A percentile compares a stretch with the other conserved stretches of the same genome.
Evolutionary conservation across 2,113 vertebrate genomes (phyloP).

Genomic region (Vidua macroura): DNA sequence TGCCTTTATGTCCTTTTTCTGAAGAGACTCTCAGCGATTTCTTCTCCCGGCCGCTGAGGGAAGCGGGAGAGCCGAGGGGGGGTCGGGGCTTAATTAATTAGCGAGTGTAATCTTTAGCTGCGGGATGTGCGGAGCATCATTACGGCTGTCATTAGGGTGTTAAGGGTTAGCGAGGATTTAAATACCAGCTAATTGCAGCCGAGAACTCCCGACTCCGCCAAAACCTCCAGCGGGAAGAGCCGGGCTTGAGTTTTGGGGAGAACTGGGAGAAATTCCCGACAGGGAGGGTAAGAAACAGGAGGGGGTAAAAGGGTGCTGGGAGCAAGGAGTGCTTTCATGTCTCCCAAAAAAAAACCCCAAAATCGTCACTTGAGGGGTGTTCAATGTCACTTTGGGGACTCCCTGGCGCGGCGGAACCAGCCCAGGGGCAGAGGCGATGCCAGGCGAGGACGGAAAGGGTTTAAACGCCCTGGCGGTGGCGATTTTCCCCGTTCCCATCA

Average conservation of each 20-base stretch:
- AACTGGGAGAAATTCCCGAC: background rate
- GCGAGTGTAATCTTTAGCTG: conserved; percentile 33
- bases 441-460: background rate
- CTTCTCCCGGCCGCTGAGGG: background rate
- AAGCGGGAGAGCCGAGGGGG: background rate
- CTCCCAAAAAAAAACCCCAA: background rate
- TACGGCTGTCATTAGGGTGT: conserved; percentile 31
- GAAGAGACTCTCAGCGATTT: conserved; percentile 37
- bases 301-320: background rate
- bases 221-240: background rate
- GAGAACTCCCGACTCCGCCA: background rate
- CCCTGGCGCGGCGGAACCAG: background rate
- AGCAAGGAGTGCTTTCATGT: background rate
- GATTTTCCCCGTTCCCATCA: background rate
- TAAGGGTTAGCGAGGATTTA: conserved; percentile 51
- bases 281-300: background rate
- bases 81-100: conserved; percentile 48
- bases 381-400: fast-evolving
- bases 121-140: conserved; percentile 44
- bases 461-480: fast-evolving
- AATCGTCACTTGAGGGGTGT: fast-evolving
- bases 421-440: background rate
- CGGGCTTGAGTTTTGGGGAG: background rate
- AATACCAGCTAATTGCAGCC: conserved; percentile 33
- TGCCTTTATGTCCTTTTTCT: conserved; percentile 58